These are phyloP conservation scores for Vesta saturnalis DNA, from an alignment of 2,888 invertebrate genomes.

Conservation along the genomic window DNA sequence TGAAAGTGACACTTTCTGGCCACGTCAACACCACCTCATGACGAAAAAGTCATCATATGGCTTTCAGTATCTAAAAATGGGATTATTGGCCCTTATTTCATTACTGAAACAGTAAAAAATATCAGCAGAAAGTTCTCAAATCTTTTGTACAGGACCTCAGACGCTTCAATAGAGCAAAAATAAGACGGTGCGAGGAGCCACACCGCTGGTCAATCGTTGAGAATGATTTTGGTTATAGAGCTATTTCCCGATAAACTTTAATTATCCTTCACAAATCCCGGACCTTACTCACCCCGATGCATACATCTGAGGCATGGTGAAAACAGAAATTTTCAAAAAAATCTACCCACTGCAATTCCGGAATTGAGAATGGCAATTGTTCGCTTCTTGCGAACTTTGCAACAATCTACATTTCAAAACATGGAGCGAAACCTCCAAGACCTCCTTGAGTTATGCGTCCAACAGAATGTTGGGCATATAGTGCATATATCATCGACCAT, in stretches of 20 bases:
- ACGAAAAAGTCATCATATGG: too few relatives aligned
- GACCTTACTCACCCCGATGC: constrained; percentile 2
- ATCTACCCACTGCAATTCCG: neutral
- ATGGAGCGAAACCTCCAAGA: too few relatives aligned
- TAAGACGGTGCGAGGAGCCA: neutral
- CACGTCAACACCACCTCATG: neutral
- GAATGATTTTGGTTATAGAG: neutral
- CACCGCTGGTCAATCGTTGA: too few relatives aligned
- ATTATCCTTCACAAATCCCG: neutral
- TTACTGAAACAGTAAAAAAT: neutral
- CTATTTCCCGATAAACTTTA: neutral
- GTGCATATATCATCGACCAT: neutral
- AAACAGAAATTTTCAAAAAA: neutral
- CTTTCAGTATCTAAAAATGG: neutral
- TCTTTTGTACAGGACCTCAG: too few relatives aligned
- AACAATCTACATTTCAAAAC: constrained; percentile 1
- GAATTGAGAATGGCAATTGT: too few relatives aligned
- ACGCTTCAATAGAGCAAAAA: neutral
- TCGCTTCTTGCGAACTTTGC: neutral
- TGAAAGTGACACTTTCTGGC: neutral
- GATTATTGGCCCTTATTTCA: neutral
- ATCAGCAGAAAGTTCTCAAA: neutral
- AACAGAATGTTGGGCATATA: neutral
- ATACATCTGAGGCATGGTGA: neutral
- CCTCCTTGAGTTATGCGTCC: neutral